Percentiles rank a stretch among this genome's conserved stretches.
Evolutionary conservation across 2,888 invertebrate species (phyloP).

Genomic region (Drosophila trichaetosa): DNA sequence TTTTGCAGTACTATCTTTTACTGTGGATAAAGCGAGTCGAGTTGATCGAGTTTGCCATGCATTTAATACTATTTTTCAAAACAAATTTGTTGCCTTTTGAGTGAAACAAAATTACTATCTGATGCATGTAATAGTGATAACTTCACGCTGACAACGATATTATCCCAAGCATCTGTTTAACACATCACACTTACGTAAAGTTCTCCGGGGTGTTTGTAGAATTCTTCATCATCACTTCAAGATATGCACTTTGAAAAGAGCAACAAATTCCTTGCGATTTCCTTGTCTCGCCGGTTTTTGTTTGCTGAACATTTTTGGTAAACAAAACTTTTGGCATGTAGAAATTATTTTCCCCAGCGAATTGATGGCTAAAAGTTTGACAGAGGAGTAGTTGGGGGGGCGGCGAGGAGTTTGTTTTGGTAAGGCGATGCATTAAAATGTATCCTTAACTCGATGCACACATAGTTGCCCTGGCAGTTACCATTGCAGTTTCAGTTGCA

Average conservation of each 20-base stretch:
- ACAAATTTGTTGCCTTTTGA: not conserved
- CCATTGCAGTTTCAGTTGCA: constrained; percentile 23
- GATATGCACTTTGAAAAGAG: not conserved
- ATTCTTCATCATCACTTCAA: constrained; percentile 9
- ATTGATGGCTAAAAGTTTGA: constrained; percentile 62
- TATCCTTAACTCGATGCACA: constrained; percentile 44
- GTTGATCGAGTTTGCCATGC: not conserved
- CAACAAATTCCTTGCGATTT: constrained; percentile 20
- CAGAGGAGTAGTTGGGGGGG: not conserved
- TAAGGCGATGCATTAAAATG: constrained; percentile 51
- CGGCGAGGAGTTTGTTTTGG: not conserved
- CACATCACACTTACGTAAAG: not conserved
- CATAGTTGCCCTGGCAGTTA: constrained; percentile 20
- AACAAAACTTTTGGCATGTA: constrained; percentile 60
- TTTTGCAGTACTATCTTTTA: constrained; percentile 22
- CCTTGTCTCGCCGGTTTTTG: constrained; percentile 14
- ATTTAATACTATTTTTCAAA: not conserved
- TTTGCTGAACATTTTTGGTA: constrained; percentile 16
- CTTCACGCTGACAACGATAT: not conserved
- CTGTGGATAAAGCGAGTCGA: not conserved
- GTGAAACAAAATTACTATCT: not conserved
- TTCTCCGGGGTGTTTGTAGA: not conserved
- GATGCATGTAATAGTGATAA: not conserved
- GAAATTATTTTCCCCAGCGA: constrained; percentile 48
- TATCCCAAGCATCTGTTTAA: not conserved